Evolutionary conservation across 2,888 invertebrate species (phyloP).

Genomic region (Melipona beecheii): DNA sequence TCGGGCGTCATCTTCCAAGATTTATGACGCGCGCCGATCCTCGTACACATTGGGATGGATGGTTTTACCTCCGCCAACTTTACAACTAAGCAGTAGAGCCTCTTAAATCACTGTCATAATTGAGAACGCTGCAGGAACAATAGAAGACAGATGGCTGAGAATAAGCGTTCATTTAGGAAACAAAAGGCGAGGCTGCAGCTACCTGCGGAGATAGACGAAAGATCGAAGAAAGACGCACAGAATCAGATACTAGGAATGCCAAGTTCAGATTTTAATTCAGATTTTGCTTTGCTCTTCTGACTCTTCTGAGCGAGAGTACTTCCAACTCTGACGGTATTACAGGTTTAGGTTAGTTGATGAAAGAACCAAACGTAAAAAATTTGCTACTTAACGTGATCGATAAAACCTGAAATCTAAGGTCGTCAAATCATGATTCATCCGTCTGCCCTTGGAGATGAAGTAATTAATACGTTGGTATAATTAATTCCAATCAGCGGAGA

Average conservation of each 20-base stretch:
- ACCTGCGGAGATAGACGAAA: slow-evolving; percentile 11
- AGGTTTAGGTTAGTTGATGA: too few relatives aligned
- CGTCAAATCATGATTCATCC: too few relatives aligned
- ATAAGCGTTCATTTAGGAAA: slow-evolving; percentile 43
- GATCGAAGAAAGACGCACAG: not conserved
- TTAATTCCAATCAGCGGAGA: not conserved
- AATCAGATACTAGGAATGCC: not conserved
- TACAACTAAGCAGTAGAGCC: slow-evolving; percentile 43
- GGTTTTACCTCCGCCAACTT: slow-evolving; percentile 48
- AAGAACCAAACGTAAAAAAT: not conserved
- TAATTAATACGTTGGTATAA: not conserved
- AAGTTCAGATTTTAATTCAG: slow-evolving; percentile 1
- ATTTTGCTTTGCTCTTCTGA: not conserved
- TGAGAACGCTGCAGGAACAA: slow-evolving; percentile 51
- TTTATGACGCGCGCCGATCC: slow-evolving; percentile 30
- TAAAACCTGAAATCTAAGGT: too few relatives aligned
- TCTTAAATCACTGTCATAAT: slow-evolving; percentile 60
- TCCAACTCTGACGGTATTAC: too few relatives aligned
- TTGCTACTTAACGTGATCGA: not conserved
- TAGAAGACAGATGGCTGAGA: slow-evolving; percentile 51
- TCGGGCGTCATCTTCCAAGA: slow-evolving; percentile 46
- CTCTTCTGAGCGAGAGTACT: not conserved
- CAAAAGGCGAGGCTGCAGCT: slow-evolving; percentile 22
- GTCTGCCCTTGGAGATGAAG: too few relatives aligned
- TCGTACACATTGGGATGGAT: slow-evolving; percentile 31